These are phyloP conservation scores for Eidolon dupreanum DNA, from an alignment of 2,797 vertebrate genomes.

Conservation along the genomic window DNA sequence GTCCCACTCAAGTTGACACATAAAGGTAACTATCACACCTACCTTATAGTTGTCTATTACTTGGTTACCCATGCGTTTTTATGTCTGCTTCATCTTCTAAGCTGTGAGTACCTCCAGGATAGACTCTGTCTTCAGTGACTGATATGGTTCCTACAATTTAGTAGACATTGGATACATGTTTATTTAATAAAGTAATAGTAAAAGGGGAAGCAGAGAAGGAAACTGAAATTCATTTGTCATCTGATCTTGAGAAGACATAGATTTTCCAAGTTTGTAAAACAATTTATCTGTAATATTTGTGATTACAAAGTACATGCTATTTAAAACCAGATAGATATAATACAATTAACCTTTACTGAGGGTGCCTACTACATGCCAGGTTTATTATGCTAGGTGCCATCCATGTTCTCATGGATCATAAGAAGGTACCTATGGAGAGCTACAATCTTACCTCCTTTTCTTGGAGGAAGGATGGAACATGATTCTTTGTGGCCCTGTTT, in stretches of 20 bases:
- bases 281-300: neutral
- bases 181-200: neutral
- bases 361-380: accelerated
- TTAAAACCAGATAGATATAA: neutral
- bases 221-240: neutral
- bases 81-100: neutral
- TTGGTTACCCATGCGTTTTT: neutral
- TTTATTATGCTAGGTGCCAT: neutral
- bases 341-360: neutral
- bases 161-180: neutral
- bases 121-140: neutral
- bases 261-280: slow-evolving; percentile 6
- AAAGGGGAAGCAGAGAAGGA: neutral
- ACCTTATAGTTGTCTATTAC: neutral
- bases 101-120: neutral
- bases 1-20: neutral
- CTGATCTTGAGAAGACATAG: neutral
- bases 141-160: neutral
- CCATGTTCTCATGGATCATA: neutral
- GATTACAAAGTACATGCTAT: neutral
- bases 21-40: neutral
- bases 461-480: neutral
- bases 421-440: neutral
- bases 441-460: neutral
- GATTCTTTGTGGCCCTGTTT: neutral